Percentiles rank a stretch among this genome's conserved stretches.
These are phyloP conservation scores for Hypotaenidia okinawae DNA, from an alignment of 2,797 vertebrate genomes.

Conservation along the genomic window DNA sequence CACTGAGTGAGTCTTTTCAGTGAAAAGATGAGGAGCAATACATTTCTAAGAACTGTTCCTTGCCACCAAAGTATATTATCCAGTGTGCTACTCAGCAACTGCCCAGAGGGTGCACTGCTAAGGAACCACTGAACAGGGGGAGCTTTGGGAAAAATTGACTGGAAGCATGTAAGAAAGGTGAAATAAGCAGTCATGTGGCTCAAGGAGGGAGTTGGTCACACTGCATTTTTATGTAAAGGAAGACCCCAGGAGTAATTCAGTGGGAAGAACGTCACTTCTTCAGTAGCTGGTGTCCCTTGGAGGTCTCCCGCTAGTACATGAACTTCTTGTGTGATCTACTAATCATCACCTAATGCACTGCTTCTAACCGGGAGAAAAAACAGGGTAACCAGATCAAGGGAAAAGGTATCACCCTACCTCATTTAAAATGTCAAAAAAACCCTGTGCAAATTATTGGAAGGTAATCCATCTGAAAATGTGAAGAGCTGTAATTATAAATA, in stretches of 20 bases:
- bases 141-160: background rate
- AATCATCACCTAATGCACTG: background rate
- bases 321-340: background rate
- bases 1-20: background rate
- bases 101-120: background rate
- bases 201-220: background rate
- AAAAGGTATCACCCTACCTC: background rate
- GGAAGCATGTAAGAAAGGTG: background rate
- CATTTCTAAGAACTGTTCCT: background rate
- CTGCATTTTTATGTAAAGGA: background rate
- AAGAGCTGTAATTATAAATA: constrained; percentile 22
- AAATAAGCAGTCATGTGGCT: background rate
- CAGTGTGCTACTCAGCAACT: background rate
- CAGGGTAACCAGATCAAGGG: background rate
- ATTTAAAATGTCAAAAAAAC: background rate
- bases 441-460: background rate
- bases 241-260: background rate
- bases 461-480: background rate
- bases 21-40: background rate
- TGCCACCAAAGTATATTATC: background rate
- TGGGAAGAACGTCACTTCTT: background rate
- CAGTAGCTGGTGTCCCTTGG: background rate
- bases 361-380: background rate
- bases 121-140: background rate
- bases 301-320: background rate